Base-by-base conservation (phyloP, 2,113 vertebrate species). In the Orcinus orca region DNA sequence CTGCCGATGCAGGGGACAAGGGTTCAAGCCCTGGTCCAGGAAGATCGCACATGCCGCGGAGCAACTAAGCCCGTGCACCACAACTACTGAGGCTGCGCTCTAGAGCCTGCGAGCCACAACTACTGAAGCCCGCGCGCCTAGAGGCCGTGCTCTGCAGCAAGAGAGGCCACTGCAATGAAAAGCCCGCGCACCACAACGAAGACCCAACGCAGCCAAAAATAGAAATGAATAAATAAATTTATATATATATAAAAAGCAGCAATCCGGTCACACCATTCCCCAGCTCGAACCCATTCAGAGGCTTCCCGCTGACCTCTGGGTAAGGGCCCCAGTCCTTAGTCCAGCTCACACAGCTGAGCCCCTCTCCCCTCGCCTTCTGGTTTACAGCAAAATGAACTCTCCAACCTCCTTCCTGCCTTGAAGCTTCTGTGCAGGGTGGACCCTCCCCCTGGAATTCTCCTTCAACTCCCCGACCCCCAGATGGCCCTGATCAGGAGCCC, bases 381-480 rank as follows among this genome's bases (percentile, higher is more conserved):
- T 68, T 92, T 41, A 58, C 9, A 53, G 55, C 11, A 60, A 86
- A 70, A 87, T 23, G 38, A 83, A 50, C n/a, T 20, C 36, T 47
- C 70, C 8, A 18, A 2, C 8, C 7, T 41, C 8, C 25, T 38
- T 31, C 68, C 62, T 50, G 58, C 41, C 67, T n/a, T 38, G 58
- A 85, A 71, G 68, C 31, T n/a, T 60, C 38, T 44, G 44, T 18
- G 14, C 4, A 44, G 38, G 71, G 38, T 7, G 29, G 17, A 26
- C n/a, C 47, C 20, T 85, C 10, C 12, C 65, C n/a, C 0, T 1
- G 67, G 18, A 36, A 33, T 13, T 71, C 13, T 47, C 38, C 38
- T 21, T 29, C 70, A 76, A 21, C 31, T 41, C 63, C 23, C 10
- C 0, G 2, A 17, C 0, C 12, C 44, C 2, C 26, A 11, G 17